Base-by-base conservation (phyloP, 2,113 vertebrate genomes). In the Podilymbus podiceps region DNA sequence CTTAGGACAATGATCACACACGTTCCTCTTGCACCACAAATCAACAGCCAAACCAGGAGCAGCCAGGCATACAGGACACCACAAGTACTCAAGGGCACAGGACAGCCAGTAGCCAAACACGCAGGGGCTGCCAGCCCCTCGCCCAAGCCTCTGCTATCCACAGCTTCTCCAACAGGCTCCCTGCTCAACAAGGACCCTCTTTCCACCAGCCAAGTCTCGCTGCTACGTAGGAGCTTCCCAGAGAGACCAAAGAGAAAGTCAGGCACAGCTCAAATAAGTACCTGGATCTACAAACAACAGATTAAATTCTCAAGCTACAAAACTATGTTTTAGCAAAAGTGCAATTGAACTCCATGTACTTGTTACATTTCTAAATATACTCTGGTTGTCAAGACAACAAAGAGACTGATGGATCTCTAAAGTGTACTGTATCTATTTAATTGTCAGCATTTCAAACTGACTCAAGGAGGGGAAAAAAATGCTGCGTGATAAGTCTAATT, bases 311-410 rank as follows among this genome's bases (percentile, higher is more conserved):
- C 94, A 92, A 98, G 97, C 97, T 98, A 95, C 97, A 97, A 97
- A 98, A 98, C 97, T 97, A 98, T 97, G 97, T 98, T 98, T 98
- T 97, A 97, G 97, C 97, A 98, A 98, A 98, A 98, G 98, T 98
- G 98, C 98, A 98, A 98, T 97, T 98, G 98, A 98, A 98, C 98
- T 98, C 96, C 97, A 95, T 98, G 98, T 98, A 98, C 98, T 98
- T 98, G 98, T 98, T 98, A 98, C 97, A 97, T 98, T 98, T 98
- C 98, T 98, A 98, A 98, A 98, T 98, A 98, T 98, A 98, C 97
- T 94, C 96, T 2, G 67, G 98, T 98, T 98, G 98, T 97, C 98
- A 98, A 98, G 98, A 98, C 98, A 98, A 98, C 98, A 97, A 97
- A 92, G 97, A 98, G 98, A 98, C 98, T 98, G 98, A 98, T 98